phyloP scores from a whole-genome alignment of 2,113 vertebrate species.

The Odontophorus gujanensis region DNA sequence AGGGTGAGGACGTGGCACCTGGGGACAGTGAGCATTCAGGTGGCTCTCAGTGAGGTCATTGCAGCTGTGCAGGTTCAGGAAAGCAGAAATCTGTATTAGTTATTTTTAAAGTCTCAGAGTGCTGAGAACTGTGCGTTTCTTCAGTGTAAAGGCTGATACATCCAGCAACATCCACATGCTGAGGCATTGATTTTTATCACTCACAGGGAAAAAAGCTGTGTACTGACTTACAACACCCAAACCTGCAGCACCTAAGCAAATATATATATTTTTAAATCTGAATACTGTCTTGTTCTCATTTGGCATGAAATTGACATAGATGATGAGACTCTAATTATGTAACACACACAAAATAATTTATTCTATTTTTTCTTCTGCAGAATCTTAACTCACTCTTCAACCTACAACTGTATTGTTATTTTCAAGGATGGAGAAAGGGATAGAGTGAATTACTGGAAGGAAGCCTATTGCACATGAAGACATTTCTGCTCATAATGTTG shows the following conservation, averaged over 20 bases:
- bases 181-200: neutral
- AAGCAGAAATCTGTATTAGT: neutral
- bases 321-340: neutral
- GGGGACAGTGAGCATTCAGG: neutral
- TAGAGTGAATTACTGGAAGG: neutral
- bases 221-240: conserved; percentile 4
- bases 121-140: neutral
- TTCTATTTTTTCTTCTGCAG: neutral
- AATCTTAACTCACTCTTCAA: neutral
- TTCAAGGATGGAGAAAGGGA: neutral
- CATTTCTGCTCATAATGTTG: neutral
- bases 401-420: neutral
- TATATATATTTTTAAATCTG: neutral
- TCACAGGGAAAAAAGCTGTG: neutral
- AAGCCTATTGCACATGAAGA: neutral
- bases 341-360: neutral
- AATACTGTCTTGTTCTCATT: neutral
- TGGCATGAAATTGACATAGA: neutral
- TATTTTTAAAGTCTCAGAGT: neutral
- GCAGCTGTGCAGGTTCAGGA: neutral
- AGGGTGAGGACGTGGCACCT: neutral
- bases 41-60: neutral
- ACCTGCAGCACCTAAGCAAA: neutral
- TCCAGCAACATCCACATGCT: neutral
- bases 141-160: neutral